A percentile compares a stretch with the other conserved stretches of the same genome.
phyloP scores from a whole-genome alignment of 2,888 invertebrate species.

The Drosophila anomalipes region DNA sequence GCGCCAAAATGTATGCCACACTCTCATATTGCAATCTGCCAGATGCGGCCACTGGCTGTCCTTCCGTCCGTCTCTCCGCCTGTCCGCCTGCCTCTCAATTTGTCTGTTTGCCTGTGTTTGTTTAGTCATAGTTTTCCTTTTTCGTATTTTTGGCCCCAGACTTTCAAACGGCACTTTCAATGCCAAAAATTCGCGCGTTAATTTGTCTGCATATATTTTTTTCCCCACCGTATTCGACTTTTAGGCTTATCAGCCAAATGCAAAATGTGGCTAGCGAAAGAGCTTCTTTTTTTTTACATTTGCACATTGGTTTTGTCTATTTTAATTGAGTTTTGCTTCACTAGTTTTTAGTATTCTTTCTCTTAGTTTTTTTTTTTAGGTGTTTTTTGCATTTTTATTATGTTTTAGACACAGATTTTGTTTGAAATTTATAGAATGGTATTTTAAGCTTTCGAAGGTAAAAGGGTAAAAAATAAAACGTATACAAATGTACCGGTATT shows the following conservation, averaged over 20 bases:
- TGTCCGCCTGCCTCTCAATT: conserved; percentile 9
- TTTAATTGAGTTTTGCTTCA: conserved; percentile 68
- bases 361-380: not conserved
- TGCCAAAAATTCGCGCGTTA: conserved; percentile 64
- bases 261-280: conserved; percentile 37
- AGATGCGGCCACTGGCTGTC: conserved; percentile 24
- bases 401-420: conserved; percentile 22
- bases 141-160: conserved; percentile 23
- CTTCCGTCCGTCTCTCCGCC: not conserved
- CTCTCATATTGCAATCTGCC: conserved; percentile 47
- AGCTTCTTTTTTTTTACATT: conserved; percentile 23
- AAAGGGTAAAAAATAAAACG: too few species aligned
- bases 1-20: conserved; percentile 54
- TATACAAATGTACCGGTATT: not conserved
- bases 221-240: conserved; percentile 22
- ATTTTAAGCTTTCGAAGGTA: conserved; percentile 1
- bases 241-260: conserved; percentile 55
- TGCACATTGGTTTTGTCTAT: conserved; percentile 32
- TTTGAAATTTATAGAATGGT: conserved; percentile 9
- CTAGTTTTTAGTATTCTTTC: not conserved
- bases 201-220: conserved; percentile 50
- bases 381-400: conserved; percentile 19
- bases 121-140: conserved; percentile 30
- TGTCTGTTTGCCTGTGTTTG: conserved; percentile 19
- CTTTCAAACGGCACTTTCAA: conserved; percentile 34